Percentiles rank a stretch among this genome's conserved stretches.
Conservation (phyloP, 2,888 invertebrate species). For the Imbricaverruca yamaguchii region DNA sequence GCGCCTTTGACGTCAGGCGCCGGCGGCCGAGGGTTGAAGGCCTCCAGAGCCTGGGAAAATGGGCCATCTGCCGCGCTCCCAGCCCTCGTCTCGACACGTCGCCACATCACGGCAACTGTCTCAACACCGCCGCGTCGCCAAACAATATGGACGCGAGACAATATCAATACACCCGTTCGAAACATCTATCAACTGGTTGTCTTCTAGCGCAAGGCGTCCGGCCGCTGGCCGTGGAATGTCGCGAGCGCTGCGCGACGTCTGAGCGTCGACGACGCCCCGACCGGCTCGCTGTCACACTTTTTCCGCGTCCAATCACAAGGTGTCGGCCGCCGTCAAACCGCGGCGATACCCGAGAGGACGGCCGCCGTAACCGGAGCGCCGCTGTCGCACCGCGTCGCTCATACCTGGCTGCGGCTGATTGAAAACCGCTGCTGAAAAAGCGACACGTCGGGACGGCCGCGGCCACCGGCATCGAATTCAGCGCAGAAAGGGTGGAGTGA, state of each 20-base stretch:
- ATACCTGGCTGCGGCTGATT: conserved; percentile 19
- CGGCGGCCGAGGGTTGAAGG: too few species aligned
- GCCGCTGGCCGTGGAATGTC: not conserved
- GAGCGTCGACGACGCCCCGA: too few species aligned
- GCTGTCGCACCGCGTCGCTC: not conserved
- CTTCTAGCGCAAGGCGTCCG: not conserved
- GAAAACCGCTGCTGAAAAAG: not conserved
- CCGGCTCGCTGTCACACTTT: not conserved
- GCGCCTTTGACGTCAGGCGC: too few species aligned
- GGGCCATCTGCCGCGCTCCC: too few species aligned
- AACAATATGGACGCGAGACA: not conserved
- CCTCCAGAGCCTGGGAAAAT: too few species aligned
- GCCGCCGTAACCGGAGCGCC: not conserved
- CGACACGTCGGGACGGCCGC: not conserved
- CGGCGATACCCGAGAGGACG: not conserved
- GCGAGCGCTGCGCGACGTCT: not conserved
- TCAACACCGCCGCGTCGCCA: not conserved
- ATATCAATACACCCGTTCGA: not conserved
- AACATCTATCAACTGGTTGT: not conserved
- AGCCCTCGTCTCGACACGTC: not conserved
- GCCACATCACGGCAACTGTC: not conserved
- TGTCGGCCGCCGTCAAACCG: not conserved
- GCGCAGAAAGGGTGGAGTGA: conserved; percentile 7
- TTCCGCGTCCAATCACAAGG: conserved; percentile 11
- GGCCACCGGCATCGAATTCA: not conserved